Evolutionary conservation across 2,113 vertebrate species (phyloP).

Genomic region (Euleptes europaea): DNA sequence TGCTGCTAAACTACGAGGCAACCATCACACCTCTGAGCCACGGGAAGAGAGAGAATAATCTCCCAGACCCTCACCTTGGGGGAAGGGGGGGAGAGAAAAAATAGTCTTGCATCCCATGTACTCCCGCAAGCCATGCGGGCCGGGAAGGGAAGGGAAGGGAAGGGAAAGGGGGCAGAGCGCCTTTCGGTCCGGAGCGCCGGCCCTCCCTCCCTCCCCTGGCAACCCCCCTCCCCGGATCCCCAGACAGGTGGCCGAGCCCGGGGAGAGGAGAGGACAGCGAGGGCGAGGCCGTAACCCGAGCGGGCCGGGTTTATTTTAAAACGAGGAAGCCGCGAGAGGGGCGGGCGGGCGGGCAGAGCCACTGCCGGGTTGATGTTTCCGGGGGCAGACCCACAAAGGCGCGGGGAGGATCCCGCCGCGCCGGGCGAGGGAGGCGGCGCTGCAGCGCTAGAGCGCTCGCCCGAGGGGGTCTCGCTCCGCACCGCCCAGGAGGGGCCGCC

Average conservation of each 20-base stretch:
- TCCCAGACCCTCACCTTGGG: neutral
- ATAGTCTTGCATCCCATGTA: neutral
- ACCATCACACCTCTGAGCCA: no score
- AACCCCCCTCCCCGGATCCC: no score
- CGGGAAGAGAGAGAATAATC: no score
- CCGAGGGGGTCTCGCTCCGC: neutral
- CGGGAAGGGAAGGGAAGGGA: no score
- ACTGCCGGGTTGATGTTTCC: constrained; percentile 68
- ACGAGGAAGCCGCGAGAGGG: neutral
- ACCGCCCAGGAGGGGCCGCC: neutral
- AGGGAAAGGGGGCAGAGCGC: neutral
- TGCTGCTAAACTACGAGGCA: neutral
- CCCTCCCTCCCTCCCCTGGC: neutral
- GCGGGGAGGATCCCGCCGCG: constrained; percentile 50
- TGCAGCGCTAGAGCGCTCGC: constrained; percentile 38
- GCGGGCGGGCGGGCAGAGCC: constrained; percentile 28
- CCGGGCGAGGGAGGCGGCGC: neutral
- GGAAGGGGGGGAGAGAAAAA: no score
- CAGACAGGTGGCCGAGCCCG: neutral
- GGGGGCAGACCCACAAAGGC: constrained; percentile 69
- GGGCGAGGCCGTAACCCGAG: neutral
- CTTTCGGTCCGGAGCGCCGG: neutral
- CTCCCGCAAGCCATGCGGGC: neutral
- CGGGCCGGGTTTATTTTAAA: constrained; percentile 10
- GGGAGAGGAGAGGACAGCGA: neutral